phyloP scores from a whole-genome alignment of 2,888 invertebrate genomes.

The Philhelius pedissequus region DNA sequence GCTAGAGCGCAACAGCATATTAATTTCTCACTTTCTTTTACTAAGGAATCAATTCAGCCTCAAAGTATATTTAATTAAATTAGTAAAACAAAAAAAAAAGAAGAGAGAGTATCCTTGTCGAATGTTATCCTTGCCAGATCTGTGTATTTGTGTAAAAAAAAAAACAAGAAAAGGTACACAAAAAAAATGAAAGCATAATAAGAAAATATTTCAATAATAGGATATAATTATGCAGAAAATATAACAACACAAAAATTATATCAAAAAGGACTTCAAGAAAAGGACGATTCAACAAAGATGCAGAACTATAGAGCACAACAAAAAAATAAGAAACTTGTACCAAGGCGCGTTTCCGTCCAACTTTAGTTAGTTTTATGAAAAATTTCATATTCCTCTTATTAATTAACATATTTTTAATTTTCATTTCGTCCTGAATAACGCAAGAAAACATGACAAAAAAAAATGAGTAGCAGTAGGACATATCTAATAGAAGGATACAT shows the following conservation, averaged over 20 bases:
- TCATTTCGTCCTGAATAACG: neutral
- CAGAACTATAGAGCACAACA: neutral
- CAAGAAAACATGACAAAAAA: neutral
- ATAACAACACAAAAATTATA: conserved; percentile 2
- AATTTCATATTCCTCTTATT: conserved; percentile 53
- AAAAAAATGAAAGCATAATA: neutral
- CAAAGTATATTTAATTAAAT: conserved; percentile 61
- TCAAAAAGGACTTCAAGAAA: neutral
- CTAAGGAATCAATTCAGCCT: conserved; percentile 40
- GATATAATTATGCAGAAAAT: conserved; percentile 4
- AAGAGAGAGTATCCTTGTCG: neutral
- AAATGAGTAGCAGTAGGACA: neutral
- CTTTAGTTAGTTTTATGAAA: conserved; percentile 11
- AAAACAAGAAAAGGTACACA: neutral
- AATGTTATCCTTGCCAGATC: conserved; percentile 3
- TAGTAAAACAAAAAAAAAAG: conserved; percentile 11
- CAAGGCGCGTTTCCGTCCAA: neutral
- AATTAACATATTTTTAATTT: conserved; percentile 45
- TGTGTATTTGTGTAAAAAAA: neutral
- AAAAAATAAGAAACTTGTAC: neutral
- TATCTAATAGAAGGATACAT: neutral
- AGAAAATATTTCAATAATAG: conserved; percentile 43
- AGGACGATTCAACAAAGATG: neutral
- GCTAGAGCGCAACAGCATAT: neutral
- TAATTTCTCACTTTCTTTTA: conserved; percentile 2